These are phyloP conservation scores for Stenoptilia bipunctidactyla DNA, from an alignment of 2,888 invertebrate species.

Conservation along the genomic window DNA sequence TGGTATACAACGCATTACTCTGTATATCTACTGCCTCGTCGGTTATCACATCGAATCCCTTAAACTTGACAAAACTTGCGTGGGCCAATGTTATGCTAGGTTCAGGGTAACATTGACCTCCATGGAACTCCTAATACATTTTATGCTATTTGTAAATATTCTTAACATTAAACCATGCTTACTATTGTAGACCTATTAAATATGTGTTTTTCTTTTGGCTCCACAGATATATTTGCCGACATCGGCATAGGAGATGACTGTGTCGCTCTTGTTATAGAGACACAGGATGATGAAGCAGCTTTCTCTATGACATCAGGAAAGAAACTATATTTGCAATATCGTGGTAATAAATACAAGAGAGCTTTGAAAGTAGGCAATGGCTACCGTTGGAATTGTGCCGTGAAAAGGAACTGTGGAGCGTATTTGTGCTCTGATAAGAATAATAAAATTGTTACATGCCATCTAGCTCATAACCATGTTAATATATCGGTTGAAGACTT, in stretches of 20 bases:
- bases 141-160: too few relatives aligned
- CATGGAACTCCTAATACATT: too few relatives aligned
- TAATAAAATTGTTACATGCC: constrained; percentile 37
- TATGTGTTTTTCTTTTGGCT: too few relatives aligned
- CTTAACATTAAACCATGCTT: too few relatives aligned
- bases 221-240: too few relatives aligned
- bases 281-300: not conserved
- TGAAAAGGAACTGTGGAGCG: constrained; percentile 35
- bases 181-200: too few relatives aligned
- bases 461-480: constrained; percentile 33
- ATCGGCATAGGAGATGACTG: not conserved
- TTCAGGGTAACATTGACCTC: too few relatives aligned
- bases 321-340: constrained; percentile 35
- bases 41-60: too few relatives aligned
- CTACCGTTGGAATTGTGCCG: constrained; percentile 40
- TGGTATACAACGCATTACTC: too few relatives aligned
- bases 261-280: not conserved
- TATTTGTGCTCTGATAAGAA: constrained; percentile 36
- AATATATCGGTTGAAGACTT: constrained; percentile 21
- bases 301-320: constrained; percentile 19
- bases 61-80: too few relatives aligned
- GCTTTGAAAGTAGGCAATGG: constrained; percentile 35
- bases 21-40: too few relatives aligned
- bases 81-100: too few relatives aligned
- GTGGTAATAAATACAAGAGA: constrained; percentile 39